A percentile compares a stretch with the other conserved stretches of the same genome.
phyloP scores from a whole-genome alignment of 2,797 vertebrate species.

The Mus spretus region DNA sequence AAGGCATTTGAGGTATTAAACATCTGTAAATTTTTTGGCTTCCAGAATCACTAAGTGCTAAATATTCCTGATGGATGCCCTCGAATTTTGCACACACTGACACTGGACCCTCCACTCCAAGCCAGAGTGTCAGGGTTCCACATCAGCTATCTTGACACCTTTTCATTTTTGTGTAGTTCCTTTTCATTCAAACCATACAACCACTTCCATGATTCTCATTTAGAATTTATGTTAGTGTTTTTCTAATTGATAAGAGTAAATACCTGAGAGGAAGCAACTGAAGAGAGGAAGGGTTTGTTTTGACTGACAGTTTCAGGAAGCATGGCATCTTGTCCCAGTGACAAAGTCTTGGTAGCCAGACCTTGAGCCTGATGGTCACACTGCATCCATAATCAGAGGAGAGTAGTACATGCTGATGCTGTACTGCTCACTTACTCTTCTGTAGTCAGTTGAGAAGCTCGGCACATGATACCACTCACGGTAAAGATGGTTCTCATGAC shows the following conservation, averaged over 20 bases:
- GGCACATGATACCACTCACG: background rate
- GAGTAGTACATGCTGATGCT: background rate
- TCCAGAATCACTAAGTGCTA: constrained; percentile 54
- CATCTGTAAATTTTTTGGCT: constrained; percentile 28
- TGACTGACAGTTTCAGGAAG: background rate
- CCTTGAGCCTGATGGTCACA: background rate
- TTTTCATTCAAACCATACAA: constrained; percentile 84
- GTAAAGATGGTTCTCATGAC: background rate
- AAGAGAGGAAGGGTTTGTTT: background rate
- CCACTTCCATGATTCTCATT: constrained; percentile 80
- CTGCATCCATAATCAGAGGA: background rate
- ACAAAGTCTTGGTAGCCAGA: background rate
- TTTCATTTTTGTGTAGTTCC: constrained; percentile 72
- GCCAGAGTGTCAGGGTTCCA: constrained; percentile 59
- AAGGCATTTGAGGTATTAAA: constrained; percentile 71
- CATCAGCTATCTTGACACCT: constrained; percentile 79
- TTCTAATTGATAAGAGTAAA: background rate
- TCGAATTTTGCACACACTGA: constrained; percentile 66
- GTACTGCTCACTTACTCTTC: background rate
- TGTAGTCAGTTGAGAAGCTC: background rate
- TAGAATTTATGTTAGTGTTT: constrained; percentile 58
- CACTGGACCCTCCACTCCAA: background rate
- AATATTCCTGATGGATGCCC: constrained; percentile 70
- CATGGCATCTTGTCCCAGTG: background rate
- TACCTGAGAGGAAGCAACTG: too few relatives aligned